phyloP scores from a whole-genome alignment of 2,797 vertebrate species.

The Sciaenops ocellatus region DNA sequence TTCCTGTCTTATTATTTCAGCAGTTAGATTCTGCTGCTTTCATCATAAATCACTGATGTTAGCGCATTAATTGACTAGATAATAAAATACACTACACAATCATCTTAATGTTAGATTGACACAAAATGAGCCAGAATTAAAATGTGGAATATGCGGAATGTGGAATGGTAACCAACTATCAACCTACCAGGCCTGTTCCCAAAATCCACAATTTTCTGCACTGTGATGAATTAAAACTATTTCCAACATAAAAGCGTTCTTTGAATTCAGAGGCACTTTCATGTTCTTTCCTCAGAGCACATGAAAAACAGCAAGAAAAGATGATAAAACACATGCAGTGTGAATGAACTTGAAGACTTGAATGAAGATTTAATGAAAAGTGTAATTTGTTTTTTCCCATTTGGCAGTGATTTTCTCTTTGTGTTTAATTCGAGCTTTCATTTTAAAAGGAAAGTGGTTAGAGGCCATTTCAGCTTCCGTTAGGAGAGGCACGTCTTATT shows the following conservation, averaged over 20 bases:
- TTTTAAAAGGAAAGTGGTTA: background rate
- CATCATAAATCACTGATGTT: background rate
- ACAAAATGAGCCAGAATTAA: slow-evolving; percentile 10
- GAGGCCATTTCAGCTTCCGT: slow-evolving; percentile 7
- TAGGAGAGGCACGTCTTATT: background rate
- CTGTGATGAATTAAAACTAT: slow-evolving; percentile 12
- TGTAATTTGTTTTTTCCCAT: background rate
- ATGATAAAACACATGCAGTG: slow-evolving; percentile 5
- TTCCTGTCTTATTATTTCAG: background rate
- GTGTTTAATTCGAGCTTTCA: background rate
- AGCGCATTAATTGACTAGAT: background rate
- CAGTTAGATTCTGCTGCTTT: background rate
- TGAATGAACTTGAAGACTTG: slow-evolving; percentile 3
- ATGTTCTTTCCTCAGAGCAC: slow-evolving; percentile 39
- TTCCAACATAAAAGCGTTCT: slow-evolving; percentile 23
- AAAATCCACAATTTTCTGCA: slow-evolving; percentile 13
- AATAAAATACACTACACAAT: background rate
- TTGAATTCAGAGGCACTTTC: slow-evolving; percentile 56
- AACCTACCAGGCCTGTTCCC: slow-evolving; percentile 6
- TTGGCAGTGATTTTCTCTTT: background rate
- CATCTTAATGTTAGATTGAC: background rate
- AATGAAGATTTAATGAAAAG: slow-evolving; percentile 23
- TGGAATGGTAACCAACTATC: slow-evolving; percentile 6
- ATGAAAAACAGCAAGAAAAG: background rate
- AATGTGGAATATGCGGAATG: slow-evolving; percentile 2